Conservation (phyloP, 2,113 vertebrate genomes). For the Bagarius yarrelli region DNA sequence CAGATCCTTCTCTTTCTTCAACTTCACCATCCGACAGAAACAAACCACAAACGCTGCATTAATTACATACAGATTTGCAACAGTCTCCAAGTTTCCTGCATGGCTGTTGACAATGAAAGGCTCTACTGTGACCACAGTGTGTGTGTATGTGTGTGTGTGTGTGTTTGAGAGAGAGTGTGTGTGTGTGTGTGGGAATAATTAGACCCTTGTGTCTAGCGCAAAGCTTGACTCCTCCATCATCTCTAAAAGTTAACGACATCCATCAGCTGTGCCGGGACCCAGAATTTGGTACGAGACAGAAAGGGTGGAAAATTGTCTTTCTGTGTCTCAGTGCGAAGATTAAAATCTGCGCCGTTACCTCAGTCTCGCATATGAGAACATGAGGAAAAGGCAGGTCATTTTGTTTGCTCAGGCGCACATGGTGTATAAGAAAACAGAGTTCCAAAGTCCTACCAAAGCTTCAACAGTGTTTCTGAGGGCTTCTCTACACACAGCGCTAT, state of each 20-base stretch:
- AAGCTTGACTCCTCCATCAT: background rate
- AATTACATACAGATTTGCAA: slow-evolving; percentile 15
- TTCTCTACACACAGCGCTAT: slow-evolving; percentile 33
- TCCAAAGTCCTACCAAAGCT: background rate
- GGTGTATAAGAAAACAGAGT: background rate
- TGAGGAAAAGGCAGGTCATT: background rate
- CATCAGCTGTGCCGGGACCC: slow-evolving; percentile 13
- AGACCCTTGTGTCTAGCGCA: slow-evolving; percentile 4
- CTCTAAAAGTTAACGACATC: background rate
- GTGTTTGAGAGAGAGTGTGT: background rate
- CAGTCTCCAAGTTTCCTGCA: slow-evolving; percentile 18
- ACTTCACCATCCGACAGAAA: background rate
- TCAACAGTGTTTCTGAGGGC: slow-evolving; percentile 15
- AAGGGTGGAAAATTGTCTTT: slow-evolving; percentile 4
- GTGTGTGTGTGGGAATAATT: slow-evolving; percentile 13
- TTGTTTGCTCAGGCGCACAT: slow-evolving; percentile 4
- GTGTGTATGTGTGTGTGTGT: background rate
- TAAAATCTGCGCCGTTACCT: slow-evolving; percentile 22
- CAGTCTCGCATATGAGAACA: slow-evolving; percentile 7
- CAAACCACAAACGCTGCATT: slow-evolving; percentile 8
- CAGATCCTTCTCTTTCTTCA: background rate
- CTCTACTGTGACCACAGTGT: slow-evolving; percentile 26
- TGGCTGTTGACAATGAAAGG: slow-evolving; percentile 16
- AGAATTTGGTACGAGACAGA: slow-evolving; percentile 6
- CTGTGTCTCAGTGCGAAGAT: slow-evolving; percentile 13